A percentile compares a stretch with the other conserved stretches of the same genome.
Conservation (phyloP, 2,113 vertebrate species). For the Sturnus vulgaris region DNA sequence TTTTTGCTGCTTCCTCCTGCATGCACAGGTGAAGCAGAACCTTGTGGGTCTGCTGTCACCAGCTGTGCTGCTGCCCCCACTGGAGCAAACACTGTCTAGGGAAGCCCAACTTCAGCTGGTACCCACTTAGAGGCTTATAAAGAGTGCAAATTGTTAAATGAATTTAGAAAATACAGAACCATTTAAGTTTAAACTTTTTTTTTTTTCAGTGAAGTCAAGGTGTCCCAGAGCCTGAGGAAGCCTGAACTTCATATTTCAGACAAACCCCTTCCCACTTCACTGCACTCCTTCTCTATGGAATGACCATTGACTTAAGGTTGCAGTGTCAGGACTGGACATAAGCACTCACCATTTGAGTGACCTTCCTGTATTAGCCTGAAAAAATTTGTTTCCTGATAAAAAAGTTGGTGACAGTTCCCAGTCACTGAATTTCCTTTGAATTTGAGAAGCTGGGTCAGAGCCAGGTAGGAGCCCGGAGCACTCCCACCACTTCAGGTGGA, state of each 20-base stretch:
- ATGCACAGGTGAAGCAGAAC: background rate
- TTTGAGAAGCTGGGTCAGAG: background rate
- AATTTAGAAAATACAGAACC: background rate
- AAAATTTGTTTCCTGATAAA: background rate
- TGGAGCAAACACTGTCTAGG: too few relatives aligned
- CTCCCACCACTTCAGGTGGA: background rate
- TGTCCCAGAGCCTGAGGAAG: background rate
- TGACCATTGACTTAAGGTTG: fast-evolving
- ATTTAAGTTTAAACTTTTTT: background rate
- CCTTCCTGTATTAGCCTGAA: background rate
- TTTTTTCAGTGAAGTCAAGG: background rate
- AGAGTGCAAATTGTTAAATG: background rate
- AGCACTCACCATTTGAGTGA: background rate
- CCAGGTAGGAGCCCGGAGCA: background rate
- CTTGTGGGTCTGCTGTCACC: background rate
- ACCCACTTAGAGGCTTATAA: background rate
- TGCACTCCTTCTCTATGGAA: background rate
- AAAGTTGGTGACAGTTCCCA: background rate
- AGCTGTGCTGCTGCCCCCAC: background rate
- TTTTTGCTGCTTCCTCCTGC: background rate
- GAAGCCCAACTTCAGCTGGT: background rate
- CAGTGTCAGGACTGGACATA: background rate
- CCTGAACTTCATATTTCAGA: background rate
- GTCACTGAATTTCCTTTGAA: too few relatives aligned
- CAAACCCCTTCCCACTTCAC: background rate